These are phyloP conservation scores for Dicyema japonicum DNA, from an alignment of 1,140 invertebrate genomes.

Conservation along the genomic window DNA sequence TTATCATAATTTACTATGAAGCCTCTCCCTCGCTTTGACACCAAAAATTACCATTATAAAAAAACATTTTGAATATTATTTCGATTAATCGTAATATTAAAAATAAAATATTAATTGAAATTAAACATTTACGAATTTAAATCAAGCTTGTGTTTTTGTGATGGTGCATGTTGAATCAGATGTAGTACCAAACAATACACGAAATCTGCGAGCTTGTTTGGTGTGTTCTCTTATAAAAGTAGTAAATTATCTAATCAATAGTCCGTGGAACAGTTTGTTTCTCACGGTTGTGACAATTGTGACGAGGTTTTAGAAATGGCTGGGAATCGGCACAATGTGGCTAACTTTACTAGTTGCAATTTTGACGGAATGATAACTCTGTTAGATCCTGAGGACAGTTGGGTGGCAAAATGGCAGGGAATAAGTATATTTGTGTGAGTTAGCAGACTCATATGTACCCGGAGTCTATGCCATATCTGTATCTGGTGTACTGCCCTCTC, in stretches of 20 bases:
- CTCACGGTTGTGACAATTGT: not conserved
- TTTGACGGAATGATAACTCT: not conserved
- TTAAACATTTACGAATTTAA: too few relatives aligned
- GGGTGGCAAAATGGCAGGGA: not conserved
- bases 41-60: too few relatives aligned
- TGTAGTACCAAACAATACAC: not conserved
- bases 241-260: too few relatives aligned
- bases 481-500: not conserved
- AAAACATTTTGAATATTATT: too few relatives aligned
- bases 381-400: not conserved
- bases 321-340: not conserved
- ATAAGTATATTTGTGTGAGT: not conserved
- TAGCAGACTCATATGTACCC: too few relatives aligned
- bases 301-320: not conserved
- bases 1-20: too few relatives aligned
- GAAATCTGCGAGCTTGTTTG: not conserved
- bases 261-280: not conserved
- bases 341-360: not conserved
- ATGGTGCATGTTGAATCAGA: too few relatives aligned
- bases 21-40: too few relatives aligned
- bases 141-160: too few relatives aligned
- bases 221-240: not conserved
- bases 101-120: too few relatives aligned
- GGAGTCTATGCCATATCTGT: not conserved
- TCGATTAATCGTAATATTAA: too few relatives aligned